Evolutionary conservation across 2,797 vertebrate species (phyloP).

Genomic region (Acrossocheilus wenchowensis): DNA sequence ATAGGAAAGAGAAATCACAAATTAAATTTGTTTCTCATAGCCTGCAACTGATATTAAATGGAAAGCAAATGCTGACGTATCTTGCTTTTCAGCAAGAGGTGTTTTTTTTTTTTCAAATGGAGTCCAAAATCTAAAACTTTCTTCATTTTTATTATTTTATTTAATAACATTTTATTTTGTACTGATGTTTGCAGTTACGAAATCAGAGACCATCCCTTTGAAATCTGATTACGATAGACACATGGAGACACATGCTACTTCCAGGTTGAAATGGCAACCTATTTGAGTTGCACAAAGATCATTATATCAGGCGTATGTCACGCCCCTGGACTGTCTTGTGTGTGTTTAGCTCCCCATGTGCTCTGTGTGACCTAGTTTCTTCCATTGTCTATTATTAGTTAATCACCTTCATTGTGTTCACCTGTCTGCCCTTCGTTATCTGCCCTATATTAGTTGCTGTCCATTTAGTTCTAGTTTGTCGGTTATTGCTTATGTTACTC

Average conservation of each 20-base stretch:
- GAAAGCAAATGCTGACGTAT: neutral
- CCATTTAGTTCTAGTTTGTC: no score
- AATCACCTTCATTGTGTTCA: no score
- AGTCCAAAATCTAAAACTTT: neutral
- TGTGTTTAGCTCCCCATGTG: no score
- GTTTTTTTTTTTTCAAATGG: no score
- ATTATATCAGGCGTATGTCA: neutral
- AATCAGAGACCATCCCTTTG: neutral
- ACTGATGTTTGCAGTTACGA: neutral
- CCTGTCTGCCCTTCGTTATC: no score
- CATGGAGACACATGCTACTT: neutral
- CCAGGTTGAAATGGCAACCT: neutral
- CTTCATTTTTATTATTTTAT: neutral
- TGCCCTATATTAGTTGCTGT: no score
- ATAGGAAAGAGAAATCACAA: neutral
- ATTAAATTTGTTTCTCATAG: neutral
- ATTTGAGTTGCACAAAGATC: neutral
- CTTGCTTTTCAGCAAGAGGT: no score
- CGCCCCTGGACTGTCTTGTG: no score
- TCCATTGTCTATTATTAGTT: no score
- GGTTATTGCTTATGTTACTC: no score
- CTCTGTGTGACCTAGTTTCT: no score
- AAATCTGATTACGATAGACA: neutral
- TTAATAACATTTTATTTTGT: neutral
- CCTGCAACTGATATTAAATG: neutral